Percentiles rank a stretch among this genome's conserved stretches.
These are phyloP conservation scores for Pempheris klunzingeri DNA, from an alignment of 2,797 vertebrate genomes.

Conservation along the genomic window DNA sequence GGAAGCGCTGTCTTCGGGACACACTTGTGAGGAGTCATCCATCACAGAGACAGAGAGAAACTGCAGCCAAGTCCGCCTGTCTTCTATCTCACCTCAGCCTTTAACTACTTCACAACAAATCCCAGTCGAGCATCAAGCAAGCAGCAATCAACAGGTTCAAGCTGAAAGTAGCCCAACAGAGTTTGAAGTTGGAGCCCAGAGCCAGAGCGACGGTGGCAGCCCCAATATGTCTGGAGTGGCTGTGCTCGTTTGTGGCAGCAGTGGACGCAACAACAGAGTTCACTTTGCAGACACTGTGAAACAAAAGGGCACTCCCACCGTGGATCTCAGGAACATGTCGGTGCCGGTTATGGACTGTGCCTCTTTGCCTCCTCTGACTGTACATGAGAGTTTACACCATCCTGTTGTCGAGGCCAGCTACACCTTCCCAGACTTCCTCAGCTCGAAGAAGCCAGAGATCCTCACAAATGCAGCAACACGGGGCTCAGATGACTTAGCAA, in stretches of 20 bases:
- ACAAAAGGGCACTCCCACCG: slow-evolving; percentile 40
- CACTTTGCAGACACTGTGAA: slow-evolving; percentile 72
- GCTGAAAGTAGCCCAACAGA: slow-evolving; percentile 53
- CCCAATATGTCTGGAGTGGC: slow-evolving; percentile 59
- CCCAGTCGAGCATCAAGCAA: slow-evolving; percentile 42
- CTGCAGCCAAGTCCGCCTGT: slow-evolving; percentile 39
- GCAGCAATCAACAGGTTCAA: slow-evolving; percentile 80
- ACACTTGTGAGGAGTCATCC: slow-evolving; percentile 49
- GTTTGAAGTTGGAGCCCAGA: slow-evolving; percentile 24
- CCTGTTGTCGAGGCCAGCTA: slow-evolving; percentile 86
- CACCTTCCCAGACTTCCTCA: slow-evolving; percentile 77
- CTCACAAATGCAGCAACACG: slow-evolving; percentile 27
- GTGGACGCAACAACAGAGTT: slow-evolving; percentile 68
- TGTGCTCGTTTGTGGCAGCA: slow-evolving; percentile 57
- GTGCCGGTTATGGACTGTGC: slow-evolving; percentile 68
- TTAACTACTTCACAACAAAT: slow-evolving; percentile 50
- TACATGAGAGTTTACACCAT: slow-evolving; percentile 84
- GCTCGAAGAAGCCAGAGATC: slow-evolving; percentile 64
- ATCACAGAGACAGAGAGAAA: slow-evolving; percentile 48
- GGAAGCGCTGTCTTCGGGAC: slow-evolving; percentile 54
- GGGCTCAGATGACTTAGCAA: slow-evolving; percentile 23
- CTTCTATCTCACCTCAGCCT: slow-evolving; percentile 52
- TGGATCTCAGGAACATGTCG: slow-evolving; percentile 43
- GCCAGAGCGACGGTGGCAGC: slow-evolving; percentile 38
- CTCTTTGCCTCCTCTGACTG: slow-evolving; percentile 84